phyloP scores from a whole-genome alignment of 1,140 invertebrate genomes.

The Reticulitermes speratus region DNA sequence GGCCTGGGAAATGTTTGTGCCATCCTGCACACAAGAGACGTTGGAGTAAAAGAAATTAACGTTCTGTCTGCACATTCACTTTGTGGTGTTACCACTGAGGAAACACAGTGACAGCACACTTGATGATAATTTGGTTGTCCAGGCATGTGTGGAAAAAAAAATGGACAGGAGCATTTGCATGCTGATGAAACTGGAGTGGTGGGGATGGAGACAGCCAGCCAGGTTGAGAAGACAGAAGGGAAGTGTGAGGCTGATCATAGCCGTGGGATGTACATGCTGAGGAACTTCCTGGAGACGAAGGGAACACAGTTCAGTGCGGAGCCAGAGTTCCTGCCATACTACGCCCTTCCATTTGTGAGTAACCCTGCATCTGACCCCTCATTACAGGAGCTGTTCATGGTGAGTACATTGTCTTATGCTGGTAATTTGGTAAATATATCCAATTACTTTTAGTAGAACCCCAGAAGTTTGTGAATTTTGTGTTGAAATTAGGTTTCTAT shows the following conservation, averaged over 20 bases:
- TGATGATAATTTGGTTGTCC: too few relatives aligned
- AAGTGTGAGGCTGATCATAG: slow-evolving; percentile 30
- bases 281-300: slow-evolving; percentile 53
- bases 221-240: slow-evolving; percentile 11
- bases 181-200: neutral
- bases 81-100: slow-evolving; percentile 50
- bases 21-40: slow-evolving; percentile 34
- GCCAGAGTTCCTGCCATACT: slow-evolving; percentile 57
- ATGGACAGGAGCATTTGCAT: neutral
- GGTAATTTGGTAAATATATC: neutral
- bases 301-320: slow-evolving; percentile 55
- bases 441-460: neutral
- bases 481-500: too few relatives aligned
- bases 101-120: neutral
- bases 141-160: neutral
- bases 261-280: slow-evolving; percentile 51
- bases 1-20: slow-evolving; percentile 38
- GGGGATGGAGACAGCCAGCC: slow-evolving; percentile 1
- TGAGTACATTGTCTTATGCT: slow-evolving; percentile 38
- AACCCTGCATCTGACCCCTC: slow-evolving; percentile 56
- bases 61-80: slow-evolving; percentile 55
- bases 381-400: slow-evolving; percentile 56
- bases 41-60: slow-evolving; percentile 39
- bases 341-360: slow-evolving; percentile 58
- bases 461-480: neutral